These are phyloP conservation scores for Oncorhynchus kisutch DNA, from an alignment of 2,113 vertebrate species.

Conservation along the genomic window DNA sequence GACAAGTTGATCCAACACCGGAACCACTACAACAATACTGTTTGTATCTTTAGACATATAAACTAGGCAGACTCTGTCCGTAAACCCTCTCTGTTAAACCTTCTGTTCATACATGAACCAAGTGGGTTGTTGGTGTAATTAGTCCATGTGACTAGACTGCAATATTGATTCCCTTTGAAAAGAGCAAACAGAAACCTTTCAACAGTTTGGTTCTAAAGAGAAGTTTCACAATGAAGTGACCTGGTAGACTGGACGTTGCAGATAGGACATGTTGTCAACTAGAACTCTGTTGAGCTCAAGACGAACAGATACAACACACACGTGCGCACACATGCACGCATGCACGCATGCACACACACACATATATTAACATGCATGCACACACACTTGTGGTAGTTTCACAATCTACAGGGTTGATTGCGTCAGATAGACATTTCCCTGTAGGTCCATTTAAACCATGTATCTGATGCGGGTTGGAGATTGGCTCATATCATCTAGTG, in stretches of 20 bases:
- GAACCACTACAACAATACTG: no score
- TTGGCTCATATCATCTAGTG: constrained; percentile 19
- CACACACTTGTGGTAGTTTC: constrained; percentile 18
- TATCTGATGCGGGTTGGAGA: constrained; percentile 28
- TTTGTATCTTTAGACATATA: no score
- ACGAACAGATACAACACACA: neutral
- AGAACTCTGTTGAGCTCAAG: neutral
- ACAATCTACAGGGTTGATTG: constrained; percentile 19
- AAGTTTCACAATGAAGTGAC: neutral
- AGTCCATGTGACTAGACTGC: constrained; percentile 40
- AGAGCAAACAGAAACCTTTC: constrained; percentile 33
- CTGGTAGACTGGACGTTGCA: neutral
- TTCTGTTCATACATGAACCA: neutral
- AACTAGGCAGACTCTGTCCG: neutral
- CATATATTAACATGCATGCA: neutral
- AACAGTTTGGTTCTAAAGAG: neutral
- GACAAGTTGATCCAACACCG: no score
- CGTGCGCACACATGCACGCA: neutral
- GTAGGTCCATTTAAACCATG: constrained; percentile 9
- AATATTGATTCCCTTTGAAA: constrained; percentile 62
- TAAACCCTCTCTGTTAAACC: neutral
- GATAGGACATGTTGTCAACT: neutral
- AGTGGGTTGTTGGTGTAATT: neutral
- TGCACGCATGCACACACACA: no score
- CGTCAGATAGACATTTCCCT: constrained; percentile 27